A percentile compares a stretch with the other conserved stretches of the same genome.
Conservation (phyloP, 2,888 invertebrate species). For the Eretmocerus hayati region DNA sequence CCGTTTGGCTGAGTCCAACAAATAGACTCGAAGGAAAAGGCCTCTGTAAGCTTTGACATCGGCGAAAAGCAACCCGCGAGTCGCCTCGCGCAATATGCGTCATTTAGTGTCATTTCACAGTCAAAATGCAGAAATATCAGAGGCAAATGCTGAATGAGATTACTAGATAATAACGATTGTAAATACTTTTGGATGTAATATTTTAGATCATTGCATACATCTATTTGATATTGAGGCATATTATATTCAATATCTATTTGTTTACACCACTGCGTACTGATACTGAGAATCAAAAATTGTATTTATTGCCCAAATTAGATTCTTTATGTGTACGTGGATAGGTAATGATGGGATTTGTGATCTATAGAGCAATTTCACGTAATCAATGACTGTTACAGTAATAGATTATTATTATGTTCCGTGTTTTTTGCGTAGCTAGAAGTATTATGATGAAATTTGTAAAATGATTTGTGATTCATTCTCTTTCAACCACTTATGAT, state of each 20-base stretch:
- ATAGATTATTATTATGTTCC: slow-evolving; percentile 10
- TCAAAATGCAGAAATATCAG: slow-evolving; percentile 11
- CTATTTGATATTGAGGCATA: no score
- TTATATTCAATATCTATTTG: slow-evolving; percentile 19
- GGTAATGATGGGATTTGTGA: slow-evolving; percentile 2
- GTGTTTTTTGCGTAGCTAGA: no score
- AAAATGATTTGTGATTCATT: no score
- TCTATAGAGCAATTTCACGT: slow-evolving; percentile 5
- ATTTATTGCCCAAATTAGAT: slow-evolving; percentile 16
- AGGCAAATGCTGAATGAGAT: slow-evolving; percentile 17
- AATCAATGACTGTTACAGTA: slow-evolving; percentile 5
- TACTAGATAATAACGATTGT: slow-evolving; percentile 21
- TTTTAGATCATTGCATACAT: no score
- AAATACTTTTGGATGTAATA: slow-evolving; percentile 19
- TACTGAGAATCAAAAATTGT: slow-evolving; percentile 20
- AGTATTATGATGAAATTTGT: no score
- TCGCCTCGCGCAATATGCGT: no score
- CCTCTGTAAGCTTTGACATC: no score
- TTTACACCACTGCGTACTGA: slow-evolving; percentile 12
- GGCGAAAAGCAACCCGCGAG: no score
- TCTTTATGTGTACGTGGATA: slow-evolving; percentile 9
- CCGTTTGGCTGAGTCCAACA: no score
- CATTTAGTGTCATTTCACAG: slow-evolving; percentile 9
- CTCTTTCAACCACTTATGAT: no score
- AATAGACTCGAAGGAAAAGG: no score